phyloP scores from a whole-genome alignment of 1,140 invertebrate genomes.

The Andricus grossulariae region DNA sequence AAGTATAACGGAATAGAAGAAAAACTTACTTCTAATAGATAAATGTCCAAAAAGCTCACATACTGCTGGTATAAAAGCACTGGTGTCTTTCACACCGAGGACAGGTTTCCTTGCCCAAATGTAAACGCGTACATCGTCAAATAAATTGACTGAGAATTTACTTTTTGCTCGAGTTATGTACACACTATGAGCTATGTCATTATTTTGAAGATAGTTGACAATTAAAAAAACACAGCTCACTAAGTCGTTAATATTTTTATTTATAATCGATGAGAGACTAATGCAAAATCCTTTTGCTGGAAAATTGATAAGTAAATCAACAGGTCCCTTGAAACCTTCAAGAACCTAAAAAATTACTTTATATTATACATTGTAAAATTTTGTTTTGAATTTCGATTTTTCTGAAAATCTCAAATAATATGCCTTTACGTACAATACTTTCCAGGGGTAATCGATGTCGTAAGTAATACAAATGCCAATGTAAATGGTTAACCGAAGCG shows the following conservation, averaged over 20 bases:
- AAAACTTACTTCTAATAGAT: conserved; percentile 78
- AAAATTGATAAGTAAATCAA: conserved; percentile 76
- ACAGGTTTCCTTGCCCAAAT: conserved; percentile 80
- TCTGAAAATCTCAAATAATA: conserved; percentile 8
- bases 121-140: conserved; percentile 77
- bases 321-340: conserved; percentile 71
- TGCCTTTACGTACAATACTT: conserved; percentile 76
- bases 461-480: conserved; percentile 86
- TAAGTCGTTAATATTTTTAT: conserved; percentile 64
- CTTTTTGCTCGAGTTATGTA: conserved; percentile 79
- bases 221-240: conserved; percentile 73
- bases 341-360: conserved; percentile 73
- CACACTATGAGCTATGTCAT: conserved; percentile 82
- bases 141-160: conserved; percentile 45
- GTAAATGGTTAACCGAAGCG: conserved; percentile 89
- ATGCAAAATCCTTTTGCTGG: conserved; percentile 81
- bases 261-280: conserved; percentile 70
- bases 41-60: conserved; percentile 84
- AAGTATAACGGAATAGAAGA: conserved; percentile 38
- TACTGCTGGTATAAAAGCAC: conserved; percentile 78
- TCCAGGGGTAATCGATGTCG: conserved; percentile 80
- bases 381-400: too few relatives aligned
- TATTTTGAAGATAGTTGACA: conserved; percentile 75
- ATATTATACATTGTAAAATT: not conserved
- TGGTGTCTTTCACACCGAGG: conserved; percentile 76